Conservation (phyloP, 1,140 invertebrate genomes). For the Neodiprion fabricii region DNA sequence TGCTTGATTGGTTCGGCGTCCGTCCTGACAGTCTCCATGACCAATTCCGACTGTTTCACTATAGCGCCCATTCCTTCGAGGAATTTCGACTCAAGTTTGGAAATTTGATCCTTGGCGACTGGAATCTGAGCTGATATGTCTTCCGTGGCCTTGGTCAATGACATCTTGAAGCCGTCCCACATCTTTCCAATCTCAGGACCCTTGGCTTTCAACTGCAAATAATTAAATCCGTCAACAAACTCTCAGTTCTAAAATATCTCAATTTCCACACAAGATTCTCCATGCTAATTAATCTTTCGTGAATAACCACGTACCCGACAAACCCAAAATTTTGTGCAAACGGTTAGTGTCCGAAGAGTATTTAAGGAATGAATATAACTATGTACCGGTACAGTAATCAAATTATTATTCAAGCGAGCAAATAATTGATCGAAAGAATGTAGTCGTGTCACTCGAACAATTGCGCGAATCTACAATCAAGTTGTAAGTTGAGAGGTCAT, state of each 20-base stretch:
- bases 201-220: slow-evolving; percentile 41
- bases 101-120: slow-evolving; percentile 41
- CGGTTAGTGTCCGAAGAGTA: too few relatives aligned
- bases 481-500: too few relatives aligned
- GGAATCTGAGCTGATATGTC: slow-evolving; percentile 40
- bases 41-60: slow-evolving; percentile 42
- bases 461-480: too few relatives aligned
- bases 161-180: slow-evolving; percentile 40
- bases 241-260: background rate
- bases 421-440: too few relatives aligned
- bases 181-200: slow-evolving; percentile 42
- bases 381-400: too few relatives aligned
- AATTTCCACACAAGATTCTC: too few relatives aligned
- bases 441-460: too few relatives aligned
- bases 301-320: too few relatives aligned
- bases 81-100: slow-evolving; percentile 40
- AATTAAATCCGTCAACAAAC: background rate
- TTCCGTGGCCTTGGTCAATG: slow-evolving; percentile 38
- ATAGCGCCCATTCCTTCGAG: slow-evolving; percentile 41
- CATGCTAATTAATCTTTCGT: too few relatives aligned
- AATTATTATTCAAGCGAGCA: too few relatives aligned
- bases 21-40: slow-evolving; percentile 36
- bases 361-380: too few relatives aligned
- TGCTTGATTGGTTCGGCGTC: slow-evolving; percentile 44
- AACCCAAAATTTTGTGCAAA: too few relatives aligned